Evolutionary conservation across 2,113 vertebrate species (phyloP), one percentile per base, ranked within the genome.

Genomic region (Erythrocercus mccallii): DNA sequence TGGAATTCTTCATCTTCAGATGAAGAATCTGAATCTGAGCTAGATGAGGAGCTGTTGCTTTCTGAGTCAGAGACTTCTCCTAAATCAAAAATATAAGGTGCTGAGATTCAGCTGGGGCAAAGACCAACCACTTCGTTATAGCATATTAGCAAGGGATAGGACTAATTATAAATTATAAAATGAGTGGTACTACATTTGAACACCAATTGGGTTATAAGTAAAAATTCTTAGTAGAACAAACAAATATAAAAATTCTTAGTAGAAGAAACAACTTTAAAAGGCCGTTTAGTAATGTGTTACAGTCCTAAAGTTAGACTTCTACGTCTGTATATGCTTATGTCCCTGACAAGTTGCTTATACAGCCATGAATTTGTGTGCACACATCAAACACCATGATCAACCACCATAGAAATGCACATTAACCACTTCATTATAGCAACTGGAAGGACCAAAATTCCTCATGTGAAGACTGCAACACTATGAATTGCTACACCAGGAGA

Each of bases 1-100:
- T 98, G 98, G 94, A 99, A 99, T 79, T 99, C 99, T 33, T 99
- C 99, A 72, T 99, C 99, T 97, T 99, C 99, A 2, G 99, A 99
- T 10, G 99, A 99, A 56, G 99, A 99, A 85, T 99, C 99, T 3
- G 99, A 99, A 94, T 99, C 99, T 2, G 99, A 99, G 94, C 99
- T 99, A 94, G 99, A 99, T 57, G 99, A 99, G 6, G 99, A 99
- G 87, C 99, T 99, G 98, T 99, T 99, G 97, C 99, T 99, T 81
- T 99, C 99, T 0, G 99, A 99, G 81, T 99, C 99, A 7, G 99
- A 99, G 42, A 99, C 99, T 96, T 99, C 99, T 31, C 99, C 99
- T 99, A 96, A 79, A 97, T 92, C 11, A 76, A 85, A 94, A 92
- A 51, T 5, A 88, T 17, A 91, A 58, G 37, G 28, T 44, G 44